These are phyloP conservation scores for Meda fulgida DNA, from an alignment of 2,797 vertebrate species.

Conservation along the genomic window DNA sequence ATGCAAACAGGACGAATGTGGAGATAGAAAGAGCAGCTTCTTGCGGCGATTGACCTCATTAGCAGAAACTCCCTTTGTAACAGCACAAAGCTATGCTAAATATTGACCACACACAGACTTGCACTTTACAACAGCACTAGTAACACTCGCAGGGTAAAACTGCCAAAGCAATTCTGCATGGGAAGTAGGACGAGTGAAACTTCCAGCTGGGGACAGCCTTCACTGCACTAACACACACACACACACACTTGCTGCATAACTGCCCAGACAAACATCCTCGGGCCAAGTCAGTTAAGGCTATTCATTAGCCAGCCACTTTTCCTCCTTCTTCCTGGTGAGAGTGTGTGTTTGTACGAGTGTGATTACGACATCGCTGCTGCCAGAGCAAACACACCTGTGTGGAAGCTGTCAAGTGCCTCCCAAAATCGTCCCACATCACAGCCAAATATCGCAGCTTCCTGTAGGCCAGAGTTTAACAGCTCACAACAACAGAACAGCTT, in stretches of 20 bases:
- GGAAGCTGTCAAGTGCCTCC: conserved; percentile 35
- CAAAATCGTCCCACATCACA: conserved; percentile 26
- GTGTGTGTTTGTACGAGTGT: conserved; percentile 34
- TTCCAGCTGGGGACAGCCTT: conserved; percentile 23
- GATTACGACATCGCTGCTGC: conserved; percentile 39
- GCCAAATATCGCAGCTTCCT: conserved; percentile 2
- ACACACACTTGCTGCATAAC: conserved; percentile 32
- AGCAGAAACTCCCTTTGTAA: conserved; percentile 42
- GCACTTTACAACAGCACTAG: conserved; percentile 34
- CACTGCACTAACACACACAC: neutral
- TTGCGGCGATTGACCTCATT: conserved; percentile 47
- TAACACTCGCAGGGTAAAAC: conserved; percentile 23
- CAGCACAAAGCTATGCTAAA: conserved; percentile 42
- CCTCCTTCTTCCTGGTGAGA: conserved; percentile 9
- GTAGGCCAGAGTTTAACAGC: conserved; percentile 8
- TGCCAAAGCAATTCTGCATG: conserved; percentile 3
- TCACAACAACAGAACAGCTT: neutral
- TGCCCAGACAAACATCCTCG: conserved; percentile 39
- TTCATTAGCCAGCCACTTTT: conserved; percentile 47
- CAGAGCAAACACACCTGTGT: conserved; percentile 55
- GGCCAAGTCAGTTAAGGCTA: conserved; percentile 43
- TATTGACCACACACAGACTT: conserved; percentile 43
- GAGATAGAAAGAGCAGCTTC: conserved; percentile 2
- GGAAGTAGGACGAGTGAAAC: conserved; percentile 13
- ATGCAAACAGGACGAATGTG: neutral